These are phyloP conservation scores for Tachypleus tridentatus DNA, from an alignment of 1,140 invertebrate species.

Conservation along the genomic window DNA sequence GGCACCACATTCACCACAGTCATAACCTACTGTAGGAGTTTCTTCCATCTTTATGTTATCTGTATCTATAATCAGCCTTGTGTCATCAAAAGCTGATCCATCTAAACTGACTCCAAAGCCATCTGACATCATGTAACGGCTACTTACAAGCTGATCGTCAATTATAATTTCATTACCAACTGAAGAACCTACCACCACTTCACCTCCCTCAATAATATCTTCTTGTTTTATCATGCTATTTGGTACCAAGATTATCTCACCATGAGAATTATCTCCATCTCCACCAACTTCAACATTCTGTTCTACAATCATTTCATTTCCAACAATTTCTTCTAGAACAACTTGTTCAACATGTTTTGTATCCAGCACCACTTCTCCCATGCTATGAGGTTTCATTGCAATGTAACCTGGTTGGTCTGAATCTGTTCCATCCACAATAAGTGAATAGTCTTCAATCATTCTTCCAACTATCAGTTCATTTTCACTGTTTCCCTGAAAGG, in stretches of 20 bases:
- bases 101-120: constrained; percentile 13
- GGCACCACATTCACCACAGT: constrained; percentile 28
- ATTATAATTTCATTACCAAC: constrained; percentile 24
- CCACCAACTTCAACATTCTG: constrained; percentile 19
- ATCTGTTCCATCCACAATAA: constrained; percentile 10
- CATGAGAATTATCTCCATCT: constrained; percentile 15
- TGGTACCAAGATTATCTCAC: constrained; percentile 20
- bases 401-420: constrained; percentile 16
- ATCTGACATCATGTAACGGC: constrained; percentile 13
- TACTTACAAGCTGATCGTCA: constrained; percentile 11
- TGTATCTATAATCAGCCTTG: constrained; percentile 14
- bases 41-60: constrained; percentile 7
- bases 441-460: constrained; percentile 17
- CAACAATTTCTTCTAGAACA: constrained; percentile 17
- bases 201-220: constrained; percentile 21
- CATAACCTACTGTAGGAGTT: constrained; percentile 19
- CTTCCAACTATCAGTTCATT: not conserved
- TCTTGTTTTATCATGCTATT: constrained; percentile 23
- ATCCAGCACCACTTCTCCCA: constrained; percentile 19
- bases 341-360: constrained; percentile 12
- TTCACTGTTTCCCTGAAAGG: not conserved
- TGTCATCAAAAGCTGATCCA: constrained; percentile 12
- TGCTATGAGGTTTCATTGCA: constrained; percentile 17
- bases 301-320: constrained; percentile 20
- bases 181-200: constrained; percentile 18